Evolutionary conservation across 2,113 vertebrate species (phyloP), one percentile per base, ranked within the genome.

Genomic region (Lucifuga dentata): DNA sequence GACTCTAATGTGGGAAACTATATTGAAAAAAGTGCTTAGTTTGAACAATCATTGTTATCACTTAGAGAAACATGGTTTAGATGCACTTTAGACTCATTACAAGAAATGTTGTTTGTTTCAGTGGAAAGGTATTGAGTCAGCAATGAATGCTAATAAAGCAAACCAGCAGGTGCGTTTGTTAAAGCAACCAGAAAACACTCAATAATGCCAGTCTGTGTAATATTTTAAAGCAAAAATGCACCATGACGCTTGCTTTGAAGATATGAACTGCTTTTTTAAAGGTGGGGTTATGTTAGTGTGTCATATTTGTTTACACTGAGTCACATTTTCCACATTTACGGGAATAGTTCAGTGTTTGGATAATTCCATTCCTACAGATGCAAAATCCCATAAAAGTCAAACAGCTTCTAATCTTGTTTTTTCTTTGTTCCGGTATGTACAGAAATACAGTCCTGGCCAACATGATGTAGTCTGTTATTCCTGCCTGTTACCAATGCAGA

Each of bases 321-420:
- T 78, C 39, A 63, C 38, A 39, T 68, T 80, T 81, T 84, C 68
- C 64, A 56, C 50, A 60, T 74, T 58, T 60, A 49, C 33, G 51
- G 49, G 58, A 57, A 45, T 17, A n/a, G n/a, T n/a, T 69, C 26
- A 7, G 33, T 66, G 51, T 77, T 73, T 80, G 73, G 53, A 81
- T 82, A 75, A 82, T 76, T 84, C 72, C 59, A 46, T 76, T 80
- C 70, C 81, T 71, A 65, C 73, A 19, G 66, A 81, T 78, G 45
- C 67, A 70, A 80, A 87, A 87, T 86, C 78, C 78, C 84, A 82
- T 80, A 86, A 87, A 70, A 73, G 70, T 63, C 61, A 79, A 79
- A 87, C 62, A 81, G 63, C 75, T 84, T 63, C 71, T 86, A 83
- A 86, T 86, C 72, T 60, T 19, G 33, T 76, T 68, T 50, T 38